Conservation (phyloP, 2,113 vertebrate species). For the Sardina pilchardus region DNA sequence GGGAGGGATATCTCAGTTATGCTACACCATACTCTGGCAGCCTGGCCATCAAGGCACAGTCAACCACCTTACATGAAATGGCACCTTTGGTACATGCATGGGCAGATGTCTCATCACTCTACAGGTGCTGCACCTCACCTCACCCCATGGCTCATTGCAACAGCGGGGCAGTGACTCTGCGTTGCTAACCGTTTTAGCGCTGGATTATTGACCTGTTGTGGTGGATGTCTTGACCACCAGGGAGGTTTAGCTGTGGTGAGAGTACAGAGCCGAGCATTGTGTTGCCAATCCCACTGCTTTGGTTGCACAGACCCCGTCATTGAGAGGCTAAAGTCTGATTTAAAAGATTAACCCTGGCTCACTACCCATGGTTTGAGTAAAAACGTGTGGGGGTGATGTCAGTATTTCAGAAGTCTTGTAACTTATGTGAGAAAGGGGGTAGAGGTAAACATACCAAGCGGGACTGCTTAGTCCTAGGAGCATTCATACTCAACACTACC, state of each 20-base stretch:
- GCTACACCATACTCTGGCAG: too few relatives aligned
- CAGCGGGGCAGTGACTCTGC: neutral
- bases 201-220: conserved; percentile 3
- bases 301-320: conserved; percentile 57
- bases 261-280: conserved; percentile 65
- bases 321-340: conserved; percentile 62
- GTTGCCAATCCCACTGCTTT: conserved; percentile 59
- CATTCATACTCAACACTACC: neutral
- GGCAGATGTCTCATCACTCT: too few relatives aligned
- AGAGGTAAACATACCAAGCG: neutral
- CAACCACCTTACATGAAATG: too few relatives aligned
- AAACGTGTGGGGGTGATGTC: conserved; percentile 51
- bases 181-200: neutral
- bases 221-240: conserved; percentile 14
- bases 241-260: conserved; percentile 31
- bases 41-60: too few relatives aligned
- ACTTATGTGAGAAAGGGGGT: neutral
- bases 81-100: too few relatives aligned
- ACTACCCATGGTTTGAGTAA: conserved; percentile 47
- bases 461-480: neutral
- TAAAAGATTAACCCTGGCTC: conserved; percentile 59
- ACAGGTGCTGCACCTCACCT: neutral
- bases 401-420: neutral
- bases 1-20: too few relatives aligned
- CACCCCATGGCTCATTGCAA: neutral